Base-by-base conservation (phyloP, 2,113 vertebrate genomes). In the Entelurus aequoreus region DNA sequence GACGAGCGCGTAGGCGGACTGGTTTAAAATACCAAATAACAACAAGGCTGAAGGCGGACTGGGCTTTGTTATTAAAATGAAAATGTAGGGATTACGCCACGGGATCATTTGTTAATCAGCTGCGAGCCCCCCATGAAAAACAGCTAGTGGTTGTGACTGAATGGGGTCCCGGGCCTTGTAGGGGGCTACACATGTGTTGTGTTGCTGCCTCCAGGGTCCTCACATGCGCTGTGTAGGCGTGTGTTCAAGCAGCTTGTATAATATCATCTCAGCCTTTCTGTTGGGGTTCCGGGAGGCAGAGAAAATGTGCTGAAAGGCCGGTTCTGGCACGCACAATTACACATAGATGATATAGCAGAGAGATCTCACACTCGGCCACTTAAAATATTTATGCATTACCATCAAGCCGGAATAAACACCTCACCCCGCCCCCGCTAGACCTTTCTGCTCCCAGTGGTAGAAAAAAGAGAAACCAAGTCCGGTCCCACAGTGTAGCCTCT, bases 381-480 rank as follows among this genome's bases (percentile, higher is more conserved):
- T 87, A 54, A 85, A 87, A 86, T 82, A 77, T 84, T 84, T 81
- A 86, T 75, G 61, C 60, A 15, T 66, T 76, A 63, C 82, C 76
- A 68, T 83, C 72, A 82, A 62, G 63, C 60, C 67, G 54, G 53
- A 54, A 68, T 61, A 64, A 66, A 57, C 60, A 62, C 64, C 40
- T 28, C 28, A 28, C 28, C 42, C 10, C 42, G 2, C 42, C 60
- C 68, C 55, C 6, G 57, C 61, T 59, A 59, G 53, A 65, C 46
- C 42, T 21, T 10, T 11, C 57, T 19, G 66, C 52, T 51, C 65
- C 36, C 48, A 28, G 47, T 6, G 14, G 37, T 15, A 42, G 68
- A 67, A 28, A 54, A 49, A 65, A 54, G 52, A 37, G 14, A 50
- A 54, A 14, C 16, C 15, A 51, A 11, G 51, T 14, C 37, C 6